Evolutionary conservation across 1,140 invertebrate species (phyloP), one percentile per base, ranked within the genome.

Genomic region (Leptinotarsa lineolata): DNA sequence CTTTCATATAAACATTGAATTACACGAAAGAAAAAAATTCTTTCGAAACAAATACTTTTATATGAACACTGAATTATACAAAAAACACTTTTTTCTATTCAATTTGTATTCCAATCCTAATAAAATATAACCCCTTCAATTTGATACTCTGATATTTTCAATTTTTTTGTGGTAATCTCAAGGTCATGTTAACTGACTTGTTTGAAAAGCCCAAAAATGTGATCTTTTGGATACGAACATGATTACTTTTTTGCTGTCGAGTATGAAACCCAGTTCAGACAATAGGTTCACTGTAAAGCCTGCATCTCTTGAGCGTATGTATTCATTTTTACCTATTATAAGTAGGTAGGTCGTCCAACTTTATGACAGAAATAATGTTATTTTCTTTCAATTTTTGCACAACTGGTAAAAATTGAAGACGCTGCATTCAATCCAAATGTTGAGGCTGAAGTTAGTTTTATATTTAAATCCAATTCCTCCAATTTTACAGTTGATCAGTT

Each of bases 341-440:
- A 76, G 20, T 20, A 71, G 60, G 20, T 20, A 71, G 60, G 48
- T 78, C 74, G 67, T 78, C 76, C 18, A 75, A 21, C 67, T 75
- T 75, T 12, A 66, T 66, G 16, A 77, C 65, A 20, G 72, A 73
- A 30, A 72, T 0, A 13, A 68, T 48, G 18, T 54, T 54, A 30
- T 72, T 67, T 5, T 21, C 18, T 16, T 74, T 30, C 5, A 77
- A 63, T 30, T 78, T 59, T 68, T 44, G 16, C 21, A 73, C 8
- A 6, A 73, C 18, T 20, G 72, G 72, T 78, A 58, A 77, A 80
- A 66, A 76, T 71, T 60, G 73, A 80, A 60, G 72, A 79, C 44
- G 61, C 76, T 39, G 18, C 12, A 60, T 44, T 68, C 12, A 73
- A 44, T 16, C 72, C 72, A 63, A 73, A 73, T 22, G 2, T n/a